These are phyloP conservation scores for Platygyra sinensis DNA, from an alignment of 64 coral and sea anemone genomes.

Conservation along the genomic window DNA sequence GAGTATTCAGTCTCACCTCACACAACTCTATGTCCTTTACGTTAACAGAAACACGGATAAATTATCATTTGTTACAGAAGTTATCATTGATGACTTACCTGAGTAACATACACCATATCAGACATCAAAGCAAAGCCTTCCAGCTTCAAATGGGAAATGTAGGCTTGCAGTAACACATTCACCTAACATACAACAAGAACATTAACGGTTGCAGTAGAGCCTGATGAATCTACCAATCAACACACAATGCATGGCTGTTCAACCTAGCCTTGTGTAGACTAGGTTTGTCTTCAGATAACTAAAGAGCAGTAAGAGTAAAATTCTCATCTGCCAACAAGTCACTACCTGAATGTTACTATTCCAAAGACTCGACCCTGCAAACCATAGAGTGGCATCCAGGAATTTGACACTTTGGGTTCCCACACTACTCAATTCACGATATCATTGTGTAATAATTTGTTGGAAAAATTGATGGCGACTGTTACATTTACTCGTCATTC, in stretches of 20 bases:
- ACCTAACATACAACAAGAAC: constrained; percentile 50
- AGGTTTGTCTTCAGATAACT: constrained; percentile 3
- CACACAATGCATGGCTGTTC: neutral
- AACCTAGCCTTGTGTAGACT: neutral
- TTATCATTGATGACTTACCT: constrained; percentile 54
- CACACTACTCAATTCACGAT: neutral
- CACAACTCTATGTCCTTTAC: no score
- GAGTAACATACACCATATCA: constrained; percentile 98
- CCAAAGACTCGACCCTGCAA: constrained; percentile 28
- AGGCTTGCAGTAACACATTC: constrained; percentile 94
- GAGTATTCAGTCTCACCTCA: no score
- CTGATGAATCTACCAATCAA: neutral
- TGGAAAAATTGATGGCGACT: no score
- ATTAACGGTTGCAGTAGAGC: neutral
- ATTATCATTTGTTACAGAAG: neutral
- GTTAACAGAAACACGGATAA: no score
- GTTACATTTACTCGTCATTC: no score
- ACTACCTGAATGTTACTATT: constrained; percentile 1
- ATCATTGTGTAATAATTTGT: no score
- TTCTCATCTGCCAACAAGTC: neutral
- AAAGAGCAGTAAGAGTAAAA: neutral
- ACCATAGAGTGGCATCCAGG: neutral
- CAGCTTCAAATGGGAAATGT: constrained; percentile 94
- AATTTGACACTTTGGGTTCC: constrained; percentile 39
- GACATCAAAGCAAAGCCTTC: constrained; percentile 99